Conservation (phyloP, 2,113 vertebrate genomes). For the Suncus etruscus region DNA sequence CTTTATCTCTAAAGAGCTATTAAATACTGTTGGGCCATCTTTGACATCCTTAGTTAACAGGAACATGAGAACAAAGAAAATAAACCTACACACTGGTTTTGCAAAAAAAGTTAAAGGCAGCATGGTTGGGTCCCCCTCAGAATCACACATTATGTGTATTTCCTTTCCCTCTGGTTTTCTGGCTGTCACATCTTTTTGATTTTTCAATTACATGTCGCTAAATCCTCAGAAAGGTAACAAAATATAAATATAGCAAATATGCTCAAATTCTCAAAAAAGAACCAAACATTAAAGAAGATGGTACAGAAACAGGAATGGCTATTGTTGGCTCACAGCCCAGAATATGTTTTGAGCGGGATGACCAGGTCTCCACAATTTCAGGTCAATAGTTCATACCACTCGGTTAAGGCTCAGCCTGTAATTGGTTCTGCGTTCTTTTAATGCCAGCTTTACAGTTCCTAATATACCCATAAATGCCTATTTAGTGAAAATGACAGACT, state of each 20-base stretch:
- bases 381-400: not conserved
- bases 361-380: constrained; percentile 34
- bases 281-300: not conserved
- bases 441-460: constrained; percentile 26
- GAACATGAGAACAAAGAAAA: constrained; percentile 58
- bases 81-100: not conserved
- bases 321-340: not conserved
- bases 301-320: not conserved
- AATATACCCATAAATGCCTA: not conserved
- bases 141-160: constrained; percentile 9
- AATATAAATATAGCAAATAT: constrained; percentile 45
- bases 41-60: constrained; percentile 19
- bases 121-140: not conserved
- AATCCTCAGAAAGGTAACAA: constrained; percentile 55
- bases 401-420: constrained; percentile 32
- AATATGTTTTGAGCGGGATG: constrained; percentile 10
- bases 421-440: constrained; percentile 47
- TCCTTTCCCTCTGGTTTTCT: constrained; percentile 41
- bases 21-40: constrained; percentile 23
- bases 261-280: constrained; percentile 41
- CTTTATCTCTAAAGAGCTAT: constrained; percentile 40
- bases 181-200: constrained; percentile 60
- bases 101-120: not conserved
- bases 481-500: constrained; percentile 37
- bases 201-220: constrained; percentile 56